A percentile compares a stretch with the other conserved stretches of the same genome.
phyloP scores from a whole-genome alignment of 2,113 vertebrate species.

The Motacilla alba region DNA sequence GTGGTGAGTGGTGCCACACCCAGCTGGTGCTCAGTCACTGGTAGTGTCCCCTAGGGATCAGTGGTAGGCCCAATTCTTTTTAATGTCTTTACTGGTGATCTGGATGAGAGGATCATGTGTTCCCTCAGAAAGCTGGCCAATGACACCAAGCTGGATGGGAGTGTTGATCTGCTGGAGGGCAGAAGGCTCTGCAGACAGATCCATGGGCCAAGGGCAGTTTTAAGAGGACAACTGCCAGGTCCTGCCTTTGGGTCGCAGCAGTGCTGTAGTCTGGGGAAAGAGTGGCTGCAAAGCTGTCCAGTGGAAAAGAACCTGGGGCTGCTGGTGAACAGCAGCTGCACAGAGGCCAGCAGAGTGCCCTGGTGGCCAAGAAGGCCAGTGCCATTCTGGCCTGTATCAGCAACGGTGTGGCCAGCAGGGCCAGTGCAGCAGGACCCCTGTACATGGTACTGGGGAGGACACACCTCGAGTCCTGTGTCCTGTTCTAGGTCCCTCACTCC shows the following conservation, averaged over 20 bases:
- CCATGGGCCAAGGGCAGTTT: too few species aligned
- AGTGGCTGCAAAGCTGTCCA: not conserved
- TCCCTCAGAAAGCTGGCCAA: not conserved
- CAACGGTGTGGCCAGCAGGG: not conserved
- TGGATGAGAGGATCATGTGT: not conserved
- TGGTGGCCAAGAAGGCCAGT: not conserved
- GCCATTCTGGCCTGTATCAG: not conserved
- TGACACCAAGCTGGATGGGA: too few species aligned
- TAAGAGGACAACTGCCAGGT: fast-evolving
- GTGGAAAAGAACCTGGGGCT: fast-evolving
- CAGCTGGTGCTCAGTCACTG: too few species aligned
- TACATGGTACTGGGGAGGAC: fast-evolving
- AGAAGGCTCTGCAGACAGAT: not conserved
- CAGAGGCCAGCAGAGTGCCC: not conserved
- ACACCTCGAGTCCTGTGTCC: fast-evolving
- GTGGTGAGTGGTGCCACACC: not conserved
- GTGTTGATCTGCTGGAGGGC: not conserved
- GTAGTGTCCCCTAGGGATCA: not conserved
- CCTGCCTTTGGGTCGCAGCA: fast-evolving
- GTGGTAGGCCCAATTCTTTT: not conserved
- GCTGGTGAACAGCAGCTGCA: not conserved
- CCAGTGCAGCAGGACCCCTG: not conserved
- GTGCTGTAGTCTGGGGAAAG: not conserved
- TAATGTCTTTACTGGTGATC: not conserved
- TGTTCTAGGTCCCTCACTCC: not conserved